These are phyloP conservation scores for Pteruthius melanotis DNA, from an alignment of 2,113 vertebrate species.

Conservation along the genomic window DNA sequence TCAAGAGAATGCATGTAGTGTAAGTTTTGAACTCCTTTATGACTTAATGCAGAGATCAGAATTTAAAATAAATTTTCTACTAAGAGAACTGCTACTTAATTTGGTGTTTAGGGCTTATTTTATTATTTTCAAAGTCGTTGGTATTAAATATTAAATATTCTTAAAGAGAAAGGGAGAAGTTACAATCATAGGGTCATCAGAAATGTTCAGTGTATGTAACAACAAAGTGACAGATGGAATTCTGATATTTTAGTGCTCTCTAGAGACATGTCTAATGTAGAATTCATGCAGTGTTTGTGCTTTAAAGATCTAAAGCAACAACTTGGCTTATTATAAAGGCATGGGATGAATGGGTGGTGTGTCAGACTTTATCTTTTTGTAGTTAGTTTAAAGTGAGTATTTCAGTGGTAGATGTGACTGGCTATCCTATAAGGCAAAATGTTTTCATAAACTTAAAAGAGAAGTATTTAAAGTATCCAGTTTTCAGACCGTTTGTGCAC, in stretches of 20 bases:
- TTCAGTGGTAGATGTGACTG: neutral
- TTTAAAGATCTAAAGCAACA: neutral
- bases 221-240: neutral
- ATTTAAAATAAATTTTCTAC: neutral
- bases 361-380: neutral
- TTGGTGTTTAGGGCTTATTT: neutral
- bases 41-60: neutral
- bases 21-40: neutral
- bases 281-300: neutral
- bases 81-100: neutral
- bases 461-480: conserved; percentile 40
- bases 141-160: neutral
- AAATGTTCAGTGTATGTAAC: neutral
- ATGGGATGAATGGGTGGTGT: neutral
- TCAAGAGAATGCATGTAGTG: neutral
- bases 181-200: neutral
- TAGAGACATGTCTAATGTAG: neutral
- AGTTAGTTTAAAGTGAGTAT: conserved; percentile 43
- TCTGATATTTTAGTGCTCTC: neutral
- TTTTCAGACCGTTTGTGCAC: conserved; percentile 38
- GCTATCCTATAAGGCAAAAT: conserved; percentile 30
- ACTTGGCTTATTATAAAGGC: neutral
- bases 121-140: neutral
- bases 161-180: neutral
- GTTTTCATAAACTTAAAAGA: conserved; percentile 35